A percentile compares a stretch with the other conserved stretches of the same genome.
These are phyloP conservation scores for Drosophila nigritarsus DNA, from an alignment of 2,888 invertebrate species.

Conservation along the genomic window DNA sequence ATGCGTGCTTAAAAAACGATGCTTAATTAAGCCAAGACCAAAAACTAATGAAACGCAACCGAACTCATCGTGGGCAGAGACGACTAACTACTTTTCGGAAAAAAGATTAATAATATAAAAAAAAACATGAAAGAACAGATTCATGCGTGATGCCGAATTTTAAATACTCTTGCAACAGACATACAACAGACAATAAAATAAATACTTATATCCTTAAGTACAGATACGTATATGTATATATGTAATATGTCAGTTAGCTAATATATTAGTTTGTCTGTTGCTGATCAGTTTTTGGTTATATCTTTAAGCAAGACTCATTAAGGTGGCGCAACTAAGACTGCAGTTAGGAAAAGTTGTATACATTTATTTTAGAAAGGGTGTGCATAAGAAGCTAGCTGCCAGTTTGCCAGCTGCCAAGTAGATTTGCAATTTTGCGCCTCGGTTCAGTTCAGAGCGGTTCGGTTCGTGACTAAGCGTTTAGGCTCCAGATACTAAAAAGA, in stretches of 20 bases:
- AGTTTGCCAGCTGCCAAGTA: conserved; percentile 52
- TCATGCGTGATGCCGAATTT: neutral
- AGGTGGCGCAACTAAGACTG: neutral
- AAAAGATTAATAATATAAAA: neutral
- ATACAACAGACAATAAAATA: neutral
- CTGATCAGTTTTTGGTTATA: neutral
- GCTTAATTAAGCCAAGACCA: conserved; percentile 51
- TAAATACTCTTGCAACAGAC: conserved; percentile 5
- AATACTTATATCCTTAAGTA: neutral
- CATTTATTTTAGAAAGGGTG: conserved; percentile 9
- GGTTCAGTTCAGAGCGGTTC: conserved; percentile 8
- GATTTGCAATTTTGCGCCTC: conserved; percentile 53
- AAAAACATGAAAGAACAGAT: neutral
- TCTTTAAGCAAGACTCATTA: neutral
- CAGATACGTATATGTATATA: neutral
- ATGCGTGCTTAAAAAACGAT: conserved; percentile 38
- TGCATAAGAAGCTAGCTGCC: conserved; percentile 35
- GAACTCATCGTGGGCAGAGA: conserved; percentile 42
- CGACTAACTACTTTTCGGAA: conserved; percentile 17
- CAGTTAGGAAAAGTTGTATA: neutral
- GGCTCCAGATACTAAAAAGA: conserved; percentile 29
- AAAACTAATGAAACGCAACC: conserved; percentile 12
- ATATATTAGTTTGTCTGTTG: neutral
- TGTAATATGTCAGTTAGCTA: neutral
- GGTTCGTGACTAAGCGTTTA: conserved; percentile 74